A percentile compares a stretch with the other conserved stretches of the same genome.
These are phyloP conservation scores for Stegodyphus mimosarum DNA, from an alignment of 1,140 invertebrate genomes.

Conservation along the genomic window DNA sequence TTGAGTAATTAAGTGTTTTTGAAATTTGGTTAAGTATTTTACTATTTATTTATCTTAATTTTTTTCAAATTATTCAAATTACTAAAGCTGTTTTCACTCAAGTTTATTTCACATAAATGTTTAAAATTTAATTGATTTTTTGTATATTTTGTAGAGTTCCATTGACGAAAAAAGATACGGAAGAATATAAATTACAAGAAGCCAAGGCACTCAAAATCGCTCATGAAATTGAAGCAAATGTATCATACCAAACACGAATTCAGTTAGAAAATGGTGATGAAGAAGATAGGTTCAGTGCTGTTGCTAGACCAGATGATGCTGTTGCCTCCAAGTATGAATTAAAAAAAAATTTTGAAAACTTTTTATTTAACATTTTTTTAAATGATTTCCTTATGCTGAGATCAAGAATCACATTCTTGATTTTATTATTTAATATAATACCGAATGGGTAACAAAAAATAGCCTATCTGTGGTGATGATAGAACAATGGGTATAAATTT, in stretches of 20 bases:
- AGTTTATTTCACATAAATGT: no score
- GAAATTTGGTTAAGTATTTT: no score
- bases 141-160: conserved; percentile 70
- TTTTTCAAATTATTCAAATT: no score
- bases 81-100: no score
- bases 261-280: conserved; percentile 93
- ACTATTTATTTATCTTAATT: no score
- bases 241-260: conserved; percentile 80
- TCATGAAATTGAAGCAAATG: conserved; percentile 87
- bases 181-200: conserved; percentile 86
- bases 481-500: no score
- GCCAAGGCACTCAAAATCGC: conserved; percentile 88
- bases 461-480: no score
- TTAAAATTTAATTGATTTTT: not conserved
- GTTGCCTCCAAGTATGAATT: conserved; percentile 25
- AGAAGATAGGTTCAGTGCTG: conserved; percentile 77
- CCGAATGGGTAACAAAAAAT: no score
- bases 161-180: conserved; percentile 83
- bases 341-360: not conserved
- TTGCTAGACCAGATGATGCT: conserved; percentile 64
- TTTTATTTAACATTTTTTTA: not conserved
- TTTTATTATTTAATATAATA: no score
- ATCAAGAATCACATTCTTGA: no score
- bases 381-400: no score
- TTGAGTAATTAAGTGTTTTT: no score